These are phyloP conservation scores for Polymixis flavicincta DNA, from an alignment of 2,888 invertebrate species.

Conservation along the genomic window DNA sequence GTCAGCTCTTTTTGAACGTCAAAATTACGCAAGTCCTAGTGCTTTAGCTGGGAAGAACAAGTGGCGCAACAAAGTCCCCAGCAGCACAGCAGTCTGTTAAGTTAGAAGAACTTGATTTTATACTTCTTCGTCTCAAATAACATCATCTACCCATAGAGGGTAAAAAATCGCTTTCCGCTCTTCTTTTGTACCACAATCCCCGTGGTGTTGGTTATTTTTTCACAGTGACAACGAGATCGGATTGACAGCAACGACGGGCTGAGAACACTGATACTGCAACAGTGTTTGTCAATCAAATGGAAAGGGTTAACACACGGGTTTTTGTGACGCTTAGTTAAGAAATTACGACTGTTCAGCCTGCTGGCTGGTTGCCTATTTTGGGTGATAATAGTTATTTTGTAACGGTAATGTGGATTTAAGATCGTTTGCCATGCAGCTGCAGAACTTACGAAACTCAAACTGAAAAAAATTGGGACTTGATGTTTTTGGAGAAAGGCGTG, in stretches of 20 bases:
- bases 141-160: too few species aligned
- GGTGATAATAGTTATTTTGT: slow-evolving; percentile 11
- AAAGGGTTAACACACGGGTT: slow-evolving; percentile 70
- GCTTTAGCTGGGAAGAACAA: too few species aligned
- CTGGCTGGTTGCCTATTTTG: slow-evolving; percentile 47
- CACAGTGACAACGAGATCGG: slow-evolving; percentile 75
- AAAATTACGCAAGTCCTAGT: too few species aligned
- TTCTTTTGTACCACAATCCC: slow-evolving; percentile 59
- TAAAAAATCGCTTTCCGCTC: slow-evolving; percentile 42
- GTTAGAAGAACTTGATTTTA: too few species aligned
- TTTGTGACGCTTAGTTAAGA: slow-evolving; percentile 69
- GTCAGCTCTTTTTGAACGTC: too few species aligned
- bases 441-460: neutral
- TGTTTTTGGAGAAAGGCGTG: too few species aligned
- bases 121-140: too few species aligned
- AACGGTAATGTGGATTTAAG: neutral
- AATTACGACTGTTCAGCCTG: slow-evolving; percentile 60
- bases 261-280: slow-evolving; percentile 74
- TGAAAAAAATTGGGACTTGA: neutral
- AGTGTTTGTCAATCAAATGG: slow-evolving; percentile 81
- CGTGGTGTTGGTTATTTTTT: slow-evolving; percentile 77
- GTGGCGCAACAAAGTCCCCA: too few species aligned
- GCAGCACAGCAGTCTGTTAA: too few species aligned
- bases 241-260: slow-evolving; percentile 82
- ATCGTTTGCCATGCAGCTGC: neutral